Base-by-base conservation (phyloP, 2,797 vertebrate genomes). In the Tokudaia muenninki region DNA sequence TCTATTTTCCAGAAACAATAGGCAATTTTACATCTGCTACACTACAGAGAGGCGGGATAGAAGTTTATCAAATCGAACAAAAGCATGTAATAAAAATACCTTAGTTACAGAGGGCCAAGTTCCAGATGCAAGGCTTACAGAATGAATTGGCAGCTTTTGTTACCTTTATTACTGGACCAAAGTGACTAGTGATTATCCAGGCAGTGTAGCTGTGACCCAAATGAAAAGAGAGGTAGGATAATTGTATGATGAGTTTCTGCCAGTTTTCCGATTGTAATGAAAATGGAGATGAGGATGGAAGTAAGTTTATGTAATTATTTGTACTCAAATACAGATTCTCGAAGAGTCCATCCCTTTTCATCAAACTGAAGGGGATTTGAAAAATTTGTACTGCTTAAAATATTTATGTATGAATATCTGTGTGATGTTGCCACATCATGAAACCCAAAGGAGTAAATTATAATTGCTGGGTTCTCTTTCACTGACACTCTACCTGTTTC, bases 1-100 rank as follows among this genome's bases (percentile, higher is more conserved):
- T 79, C 89, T 74, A 88, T 80, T 95, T 97, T 97, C 37, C 59
- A 95, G 95, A 97, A 97, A 97, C 94, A 97, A 97, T 7, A 94
- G 77, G 86, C 80, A 96, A 82, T 94, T 97, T 95, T 77, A 92
- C 11, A 6, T 86, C 79, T 94, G 77, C 65, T 94, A 94, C 75
- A 92, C 37, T 59, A 96, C 29, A 50, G 14, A 61, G 0, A 96
- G 92, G 87, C 79, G 92, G 96, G 92, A 83, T 21, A 96, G 90
- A 93, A 95, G 79, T 93, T 96, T 94, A 95, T 94, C 59, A 77
- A 82, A 87, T 81, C 72, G 80, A 94, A 97, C 77, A 95, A 97
- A 98, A 97, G 89, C 26, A 6, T n/a, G 91, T 94, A 92, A 95
- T 84, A 93, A 41, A 95, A 97, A 84, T 88, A 90, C 67, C 87